Percentiles rank a stretch among this genome's conserved stretches.
These are phyloP conservation scores for Augochlorella aurata DNA, from an alignment of 2,888 invertebrate genomes.

Conservation along the genomic window DNA sequence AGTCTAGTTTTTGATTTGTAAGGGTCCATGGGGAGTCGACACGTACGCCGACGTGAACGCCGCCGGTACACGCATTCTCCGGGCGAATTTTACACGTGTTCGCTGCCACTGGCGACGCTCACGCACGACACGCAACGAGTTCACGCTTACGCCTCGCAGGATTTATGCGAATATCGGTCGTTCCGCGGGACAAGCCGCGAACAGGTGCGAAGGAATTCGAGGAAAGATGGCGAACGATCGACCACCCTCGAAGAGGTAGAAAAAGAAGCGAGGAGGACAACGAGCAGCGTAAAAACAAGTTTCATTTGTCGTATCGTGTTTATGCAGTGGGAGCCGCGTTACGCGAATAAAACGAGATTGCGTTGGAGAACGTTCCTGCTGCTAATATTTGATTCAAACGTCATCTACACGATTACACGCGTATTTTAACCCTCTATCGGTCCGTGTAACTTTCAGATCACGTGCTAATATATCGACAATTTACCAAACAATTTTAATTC, in stretches of 20 bases:
- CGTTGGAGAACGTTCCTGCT: no score
- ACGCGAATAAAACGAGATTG: no score
- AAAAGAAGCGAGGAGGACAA: not conserved
- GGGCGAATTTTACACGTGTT: slow-evolving; percentile 61
- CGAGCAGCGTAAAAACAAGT: no score
- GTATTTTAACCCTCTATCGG: not conserved
- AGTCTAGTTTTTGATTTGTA: slow-evolving; percentile 64
- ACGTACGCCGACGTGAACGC: slow-evolving; percentile 33
- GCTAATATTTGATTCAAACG: not conserved
- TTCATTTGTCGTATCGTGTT: no score
- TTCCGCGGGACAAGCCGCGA: slow-evolving; percentile 21
- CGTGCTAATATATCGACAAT: no score
- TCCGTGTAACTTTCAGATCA: no score
- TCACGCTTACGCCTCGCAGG: slow-evolving; percentile 21
- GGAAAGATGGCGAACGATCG: slow-evolving; percentile 9
- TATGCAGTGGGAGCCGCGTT: no score
- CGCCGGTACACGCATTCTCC: slow-evolving; percentile 53
- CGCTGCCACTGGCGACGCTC: slow-evolving; percentile 54
- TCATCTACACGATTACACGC: not conserved
- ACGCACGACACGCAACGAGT: slow-evolving; percentile 50
- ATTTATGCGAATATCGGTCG: slow-evolving; percentile 57
- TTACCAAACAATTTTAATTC: no score
- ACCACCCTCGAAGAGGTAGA: not conserved
- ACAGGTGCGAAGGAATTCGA: slow-evolving; percentile 42
- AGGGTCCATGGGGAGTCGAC: slow-evolving; percentile 62